Conservation (phyloP, 1,140 invertebrate species). For the Trachymyrmex cornetzi region DNA sequence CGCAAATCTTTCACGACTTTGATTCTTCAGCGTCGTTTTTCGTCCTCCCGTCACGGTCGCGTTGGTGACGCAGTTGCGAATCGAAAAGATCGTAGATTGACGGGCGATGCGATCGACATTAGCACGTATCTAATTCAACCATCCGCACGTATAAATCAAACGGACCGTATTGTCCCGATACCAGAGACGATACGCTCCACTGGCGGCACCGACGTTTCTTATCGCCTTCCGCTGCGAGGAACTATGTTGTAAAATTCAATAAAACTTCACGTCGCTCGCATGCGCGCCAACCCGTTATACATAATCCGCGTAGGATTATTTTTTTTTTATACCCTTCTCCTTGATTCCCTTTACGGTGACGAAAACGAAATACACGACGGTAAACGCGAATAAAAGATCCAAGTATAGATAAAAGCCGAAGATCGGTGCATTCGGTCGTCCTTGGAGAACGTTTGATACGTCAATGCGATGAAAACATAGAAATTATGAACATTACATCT, state of each 20-base stretch:
- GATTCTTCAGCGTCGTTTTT: not conserved
- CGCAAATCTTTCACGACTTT: slow-evolving; percentile 33
- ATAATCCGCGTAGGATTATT: slow-evolving; percentile 56
- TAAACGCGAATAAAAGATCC: slow-evolving; percentile 22
- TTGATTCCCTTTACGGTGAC: not conserved
- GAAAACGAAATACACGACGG: slow-evolving; percentile 17
- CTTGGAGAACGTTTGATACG: not conserved
- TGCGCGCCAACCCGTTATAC: slow-evolving; percentile 59
- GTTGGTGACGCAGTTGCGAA: not conserved
- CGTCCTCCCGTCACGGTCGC: not conserved
- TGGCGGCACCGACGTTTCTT: slow-evolving; percentile 19
- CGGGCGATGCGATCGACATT: not conserved
- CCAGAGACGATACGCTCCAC: not conserved
- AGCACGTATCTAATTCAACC: not conserved
- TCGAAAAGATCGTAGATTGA: not conserved
- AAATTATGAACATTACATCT: not conserved
- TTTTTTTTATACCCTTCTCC: slow-evolving; percentile 28
- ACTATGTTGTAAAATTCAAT: slow-evolving; percentile 61
- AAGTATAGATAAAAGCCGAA: not conserved
- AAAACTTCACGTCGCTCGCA: slow-evolving; percentile 60
- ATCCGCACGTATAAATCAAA: not conserved
- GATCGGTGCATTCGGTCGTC: not conserved
- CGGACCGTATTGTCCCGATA: not conserved
- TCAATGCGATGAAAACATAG: no score
- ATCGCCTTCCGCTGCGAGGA: slow-evolving; percentile 28